Percentiles rank a stretch among this genome's conserved stretches.
Evolutionary conservation across 2,888 invertebrate species (phyloP).

Genomic region (Trissolcus brochymenae): DNA sequence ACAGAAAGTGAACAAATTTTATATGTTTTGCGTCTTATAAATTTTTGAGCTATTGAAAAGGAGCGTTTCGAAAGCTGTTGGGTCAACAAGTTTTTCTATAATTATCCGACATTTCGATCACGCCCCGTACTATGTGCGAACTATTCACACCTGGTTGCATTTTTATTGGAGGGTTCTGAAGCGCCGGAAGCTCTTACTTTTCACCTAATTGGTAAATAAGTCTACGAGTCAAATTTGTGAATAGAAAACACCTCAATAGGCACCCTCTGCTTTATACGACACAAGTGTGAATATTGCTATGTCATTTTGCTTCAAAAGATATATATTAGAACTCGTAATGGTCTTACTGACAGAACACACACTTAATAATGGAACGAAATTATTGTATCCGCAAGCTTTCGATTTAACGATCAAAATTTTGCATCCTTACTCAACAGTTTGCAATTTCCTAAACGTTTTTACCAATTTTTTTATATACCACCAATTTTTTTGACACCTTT

Average conservation of each 20-base stretch:
- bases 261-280: constrained; percentile 4
- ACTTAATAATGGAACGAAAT: constrained; percentile 18
- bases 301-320: constrained; percentile 32
- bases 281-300: constrained; percentile 30
- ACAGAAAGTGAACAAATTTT: too few relatives aligned
- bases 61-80: constrained; percentile 18
- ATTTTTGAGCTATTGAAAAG: constrained; percentile 19
- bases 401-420: constrained; percentile 11
- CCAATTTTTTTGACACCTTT: too few relatives aligned
- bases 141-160: constrained; percentile 43
- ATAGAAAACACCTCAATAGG: constrained; percentile 16
- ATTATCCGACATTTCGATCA: constrained; percentile 41
- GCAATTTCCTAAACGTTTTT: constrained; percentile 13
- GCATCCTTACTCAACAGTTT: background rate
- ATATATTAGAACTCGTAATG: constrained; percentile 21
- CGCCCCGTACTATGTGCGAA: constrained; percentile 21
- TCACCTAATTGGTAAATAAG: constrained; percentile 53
- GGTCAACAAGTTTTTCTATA: constrained; percentile 49
- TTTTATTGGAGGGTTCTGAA: constrained; percentile 27
- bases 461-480: background rate
- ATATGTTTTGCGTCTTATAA: constrained; percentile 12
- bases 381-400: constrained; percentile 14
- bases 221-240: constrained; percentile 16
- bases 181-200: constrained; percentile 46
- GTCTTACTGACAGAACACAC: constrained; percentile 12